A percentile compares a stretch with the other conserved stretches of the same genome.
phyloP scores from a whole-genome alignment of 2,888 invertebrate genomes.

The Aporophyla nigra region DNA sequence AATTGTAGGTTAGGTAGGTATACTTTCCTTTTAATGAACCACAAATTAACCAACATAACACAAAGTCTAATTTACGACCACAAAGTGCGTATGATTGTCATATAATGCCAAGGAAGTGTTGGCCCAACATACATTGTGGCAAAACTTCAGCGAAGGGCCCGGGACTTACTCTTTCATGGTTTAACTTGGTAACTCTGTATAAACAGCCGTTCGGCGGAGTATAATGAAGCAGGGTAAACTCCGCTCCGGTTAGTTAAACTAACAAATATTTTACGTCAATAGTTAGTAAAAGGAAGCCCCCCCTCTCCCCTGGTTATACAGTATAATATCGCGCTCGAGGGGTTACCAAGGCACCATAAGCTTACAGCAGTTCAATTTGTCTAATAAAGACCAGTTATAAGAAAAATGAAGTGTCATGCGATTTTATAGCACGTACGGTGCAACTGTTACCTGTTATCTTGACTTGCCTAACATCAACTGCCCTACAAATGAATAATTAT shows the following conservation, averaged over 20 bases:
- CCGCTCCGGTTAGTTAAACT: conserved; percentile 25
- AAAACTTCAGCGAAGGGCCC: conserved; percentile 44
- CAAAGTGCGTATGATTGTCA: conserved; percentile 32
- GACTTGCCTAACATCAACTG: too few relatives aligned
- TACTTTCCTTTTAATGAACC: neutral
- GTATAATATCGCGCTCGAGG: neutral
- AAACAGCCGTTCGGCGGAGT: conserved; percentile 33
- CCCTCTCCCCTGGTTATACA: too few relatives aligned
- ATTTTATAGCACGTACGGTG: neutral
- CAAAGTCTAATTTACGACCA: conserved; percentile 23
- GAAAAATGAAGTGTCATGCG: neutral
- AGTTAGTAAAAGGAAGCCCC: neutral
- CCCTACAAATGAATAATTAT: neutral
- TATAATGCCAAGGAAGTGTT: conserved; percentile 20
- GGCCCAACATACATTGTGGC: conserved; percentile 24
- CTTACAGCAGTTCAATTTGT: neutral
- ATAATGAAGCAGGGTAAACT: conserved; percentile 43
- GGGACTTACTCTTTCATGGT: conserved; percentile 47
- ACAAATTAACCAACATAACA: conserved; percentile 12
- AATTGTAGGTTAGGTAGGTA: too few relatives aligned
- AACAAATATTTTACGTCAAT: conserved; percentile 32
- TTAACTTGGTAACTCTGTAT: conserved; percentile 50
- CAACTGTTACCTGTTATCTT: neutral
- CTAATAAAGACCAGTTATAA: neutral
- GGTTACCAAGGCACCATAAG: neutral